Percentiles rank a stretch among this genome's conserved stretches.
phyloP scores from a whole-genome alignment of 2,113 vertebrate genomes.

The Pampusana beccarii region DNA sequence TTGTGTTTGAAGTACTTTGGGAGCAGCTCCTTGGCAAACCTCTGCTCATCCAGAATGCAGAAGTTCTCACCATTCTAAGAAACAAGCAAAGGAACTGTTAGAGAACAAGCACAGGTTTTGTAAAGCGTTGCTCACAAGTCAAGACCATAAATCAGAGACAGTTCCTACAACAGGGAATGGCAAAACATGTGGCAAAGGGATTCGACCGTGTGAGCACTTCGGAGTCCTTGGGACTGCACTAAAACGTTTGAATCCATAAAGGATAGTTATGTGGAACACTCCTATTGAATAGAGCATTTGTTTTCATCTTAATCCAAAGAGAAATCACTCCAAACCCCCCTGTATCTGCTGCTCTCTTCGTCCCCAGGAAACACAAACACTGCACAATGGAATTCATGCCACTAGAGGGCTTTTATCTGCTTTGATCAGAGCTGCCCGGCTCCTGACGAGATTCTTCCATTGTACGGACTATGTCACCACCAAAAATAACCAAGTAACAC shows the following conservation, averaged over 20 bases:
- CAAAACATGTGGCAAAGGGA: background rate
- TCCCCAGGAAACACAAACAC: background rate
- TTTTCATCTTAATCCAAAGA: background rate
- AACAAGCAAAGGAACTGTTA: background rate
- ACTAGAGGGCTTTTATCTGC: background rate
- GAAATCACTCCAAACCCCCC: accelerated
- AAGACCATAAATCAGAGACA: background rate
- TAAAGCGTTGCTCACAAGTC: background rate
- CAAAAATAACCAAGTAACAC: conserved; percentile 4
- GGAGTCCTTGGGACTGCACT: no score
- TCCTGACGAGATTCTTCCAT: background rate
- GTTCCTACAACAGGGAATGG: background rate
- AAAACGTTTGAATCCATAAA: background rate
- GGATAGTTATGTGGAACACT: accelerated
- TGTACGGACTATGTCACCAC: background rate
- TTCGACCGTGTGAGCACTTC: accelerated
- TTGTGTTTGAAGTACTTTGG: conserved; percentile 81
- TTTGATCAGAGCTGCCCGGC: background rate
- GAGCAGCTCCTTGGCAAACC: conserved; percentile 75
- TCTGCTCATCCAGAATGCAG: conserved; percentile 72
- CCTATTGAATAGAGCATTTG: accelerated
- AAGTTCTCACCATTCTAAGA: conserved; percentile 76
- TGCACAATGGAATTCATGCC: background rate
- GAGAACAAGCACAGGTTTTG: background rate
- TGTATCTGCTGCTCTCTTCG: background rate